These are phyloP conservation scores for Catocala fraxini DNA, from an alignment of 2,888 invertebrate genomes.

Conservation along the genomic window DNA sequence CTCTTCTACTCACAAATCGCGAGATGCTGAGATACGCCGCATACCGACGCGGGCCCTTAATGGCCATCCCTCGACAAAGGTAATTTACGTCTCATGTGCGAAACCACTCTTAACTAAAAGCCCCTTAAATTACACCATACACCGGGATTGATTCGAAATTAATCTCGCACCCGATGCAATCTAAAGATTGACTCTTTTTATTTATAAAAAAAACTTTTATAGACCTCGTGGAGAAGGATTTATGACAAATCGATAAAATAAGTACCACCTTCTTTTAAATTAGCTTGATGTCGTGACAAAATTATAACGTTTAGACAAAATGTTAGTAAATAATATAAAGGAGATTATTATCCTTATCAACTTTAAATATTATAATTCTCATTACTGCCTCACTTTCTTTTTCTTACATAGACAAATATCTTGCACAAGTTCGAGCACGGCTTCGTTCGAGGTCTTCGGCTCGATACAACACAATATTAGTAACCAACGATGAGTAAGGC, in stretches of 20 bases:
- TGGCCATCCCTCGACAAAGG: conserved; percentile 78
- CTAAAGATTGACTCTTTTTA: conserved; percentile 63
- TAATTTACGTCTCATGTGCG: conserved; percentile 86
- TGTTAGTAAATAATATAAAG: background rate
- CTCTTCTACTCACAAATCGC: conserved; percentile 81
- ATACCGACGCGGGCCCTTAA: conserved; percentile 81
- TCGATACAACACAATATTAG: conserved; percentile 49
- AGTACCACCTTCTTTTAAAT: conserved; percentile 31
- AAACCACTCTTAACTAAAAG: conserved; percentile 85
- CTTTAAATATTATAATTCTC: no score
- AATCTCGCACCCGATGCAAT: conserved; percentile 71
- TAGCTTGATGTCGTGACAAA: conserved; percentile 21
- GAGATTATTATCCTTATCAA: no score
- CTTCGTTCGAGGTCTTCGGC: conserved; percentile 16
- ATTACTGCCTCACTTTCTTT: no score
- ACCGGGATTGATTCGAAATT: conserved; percentile 82
- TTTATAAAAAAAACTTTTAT: conserved; percentile 46
- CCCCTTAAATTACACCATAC: conserved; percentile 83
- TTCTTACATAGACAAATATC: background rate
- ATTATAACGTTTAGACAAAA: background rate
- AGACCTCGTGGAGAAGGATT: conserved; percentile 34
- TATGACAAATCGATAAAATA: conserved; percentile 47
- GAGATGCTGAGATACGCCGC: conserved; percentile 82
- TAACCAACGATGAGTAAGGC: conserved; percentile 72
- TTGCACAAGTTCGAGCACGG: no score